These are phyloP conservation scores for Suillia variegata DNA, from an alignment of 2,888 invertebrate species.

Conservation along the genomic window DNA sequence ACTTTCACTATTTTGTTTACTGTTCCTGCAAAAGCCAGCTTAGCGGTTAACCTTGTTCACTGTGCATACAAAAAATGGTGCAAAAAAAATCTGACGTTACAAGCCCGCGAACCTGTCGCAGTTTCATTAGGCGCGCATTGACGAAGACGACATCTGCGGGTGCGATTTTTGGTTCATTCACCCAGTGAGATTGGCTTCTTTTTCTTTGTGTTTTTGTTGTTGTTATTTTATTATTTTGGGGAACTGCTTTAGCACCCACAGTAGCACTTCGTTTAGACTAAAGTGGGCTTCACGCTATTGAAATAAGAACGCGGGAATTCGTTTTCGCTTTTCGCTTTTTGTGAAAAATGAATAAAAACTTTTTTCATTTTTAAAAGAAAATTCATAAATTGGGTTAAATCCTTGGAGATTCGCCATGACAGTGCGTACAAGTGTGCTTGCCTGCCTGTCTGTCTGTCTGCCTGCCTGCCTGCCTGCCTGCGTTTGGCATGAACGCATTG, in stretches of 20 bases:
- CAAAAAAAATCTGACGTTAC: not conserved
- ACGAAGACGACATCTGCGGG: constrained; percentile 7
- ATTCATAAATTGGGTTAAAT: constrained; percentile 55
- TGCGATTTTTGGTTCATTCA: not conserved
- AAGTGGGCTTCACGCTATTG: constrained; percentile 8
- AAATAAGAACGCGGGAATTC: not conserved
- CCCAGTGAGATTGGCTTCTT: not conserved
- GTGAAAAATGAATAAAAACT: not conserved
- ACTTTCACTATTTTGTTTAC: too few species aligned
- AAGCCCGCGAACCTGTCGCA: constrained; percentile 25
- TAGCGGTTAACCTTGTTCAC: too few species aligned
- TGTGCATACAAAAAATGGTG: not conserved
- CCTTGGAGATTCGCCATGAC: constrained; percentile 54
- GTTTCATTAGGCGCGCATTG: constrained; percentile 30
- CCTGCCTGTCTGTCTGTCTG: too few species aligned
- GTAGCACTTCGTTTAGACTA: not conserved
- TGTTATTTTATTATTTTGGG: too few species aligned
- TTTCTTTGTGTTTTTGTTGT: too few species aligned
- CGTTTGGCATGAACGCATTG: not conserved
- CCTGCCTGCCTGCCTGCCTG: too few species aligned
- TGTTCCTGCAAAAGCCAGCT: too few species aligned
- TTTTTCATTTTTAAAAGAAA: constrained; percentile 16
- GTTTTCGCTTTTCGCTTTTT: not conserved
- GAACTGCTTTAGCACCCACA: not conserved
- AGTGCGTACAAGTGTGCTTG: constrained; percentile 46